Evolutionary conservation across 2,113 vertebrate genomes (phyloP), one percentile per base, ranked within the genome.

Genomic region (Neodon shergylaensis): DNA sequence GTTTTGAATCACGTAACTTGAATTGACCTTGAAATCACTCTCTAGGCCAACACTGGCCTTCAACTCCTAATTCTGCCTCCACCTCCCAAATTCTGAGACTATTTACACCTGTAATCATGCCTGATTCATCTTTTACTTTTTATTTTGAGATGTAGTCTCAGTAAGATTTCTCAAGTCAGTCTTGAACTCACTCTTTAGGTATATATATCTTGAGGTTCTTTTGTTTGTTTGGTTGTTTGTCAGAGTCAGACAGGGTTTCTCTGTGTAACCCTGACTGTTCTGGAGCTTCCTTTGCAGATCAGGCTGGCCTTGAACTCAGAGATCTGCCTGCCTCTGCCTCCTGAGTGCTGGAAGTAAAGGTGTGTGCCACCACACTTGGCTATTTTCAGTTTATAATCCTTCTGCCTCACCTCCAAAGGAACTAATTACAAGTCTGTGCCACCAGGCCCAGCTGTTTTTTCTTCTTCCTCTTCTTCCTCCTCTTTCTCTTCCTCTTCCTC

Each of bases 401-500:
- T 63, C 61, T 85, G 79, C 9, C 16, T 85, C 42, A 33, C 61
- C 16, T 85, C 42, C 61, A 36, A 9, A 33, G 47, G 31, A 33
- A 33, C 21, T 65, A 81, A n/a, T 61, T 61, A 21, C 36, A 82
- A 39, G 22, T 7, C 54, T 26, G 22, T 58, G 78, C 36, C 10
- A 54, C 33, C 21, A 58, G 52, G 5, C 36, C 19, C 49, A 81
- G n/a, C n/a, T 65, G 33, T 31, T 63, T 24, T 63, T 24, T 63
- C 61, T 24, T 26, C 22, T 24, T 63, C 22, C 8, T 24, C 19
- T 24, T 65, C 24, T 24, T 65, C 24, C 10, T 28, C 24, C 1
- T 65, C 63, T 24, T 26, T 0, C 7, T 65, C 10, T 3, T 28
- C 26, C 0, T 28, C 3, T 1, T 65, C 28, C 8, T 63, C 7